phyloP scores from a whole-genome alignment of 2,888 invertebrate species.

The Argyresthia goedartella region DNA sequence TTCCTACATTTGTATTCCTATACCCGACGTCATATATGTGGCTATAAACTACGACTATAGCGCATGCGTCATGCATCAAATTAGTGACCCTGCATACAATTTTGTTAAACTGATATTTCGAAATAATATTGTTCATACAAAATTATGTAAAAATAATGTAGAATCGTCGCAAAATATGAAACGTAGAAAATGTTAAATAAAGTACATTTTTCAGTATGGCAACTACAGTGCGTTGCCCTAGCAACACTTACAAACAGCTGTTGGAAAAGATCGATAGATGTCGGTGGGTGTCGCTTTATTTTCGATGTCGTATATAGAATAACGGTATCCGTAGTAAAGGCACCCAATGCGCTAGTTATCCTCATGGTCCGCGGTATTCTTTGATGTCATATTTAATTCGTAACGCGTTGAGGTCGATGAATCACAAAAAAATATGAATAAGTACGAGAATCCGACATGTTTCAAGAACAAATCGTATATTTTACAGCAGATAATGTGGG shows the following conservation, averaged over 20 bases:
- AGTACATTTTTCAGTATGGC: neutral
- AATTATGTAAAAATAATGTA: neutral
- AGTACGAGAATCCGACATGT: no score
- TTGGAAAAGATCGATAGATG: slow-evolving; percentile 63
- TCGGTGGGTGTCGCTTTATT: slow-evolving; percentile 67
- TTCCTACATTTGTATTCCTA: slow-evolving; percentile 6
- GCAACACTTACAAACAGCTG: slow-evolving; percentile 55
- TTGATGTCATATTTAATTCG: slow-evolving; percentile 34
- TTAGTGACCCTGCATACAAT: neutral
- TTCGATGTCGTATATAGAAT: slow-evolving; percentile 39
- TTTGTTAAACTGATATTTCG: neutral
- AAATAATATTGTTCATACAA: neutral
- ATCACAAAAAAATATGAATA: slow-evolving; percentile 20
- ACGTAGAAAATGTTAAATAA: neutral
- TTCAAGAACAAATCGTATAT: no score
- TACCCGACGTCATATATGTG: neutral
- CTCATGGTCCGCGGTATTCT: slow-evolving; percentile 44
- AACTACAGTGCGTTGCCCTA: slow-evolving; percentile 15
- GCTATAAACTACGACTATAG: neutral
- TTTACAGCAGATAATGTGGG: no score
- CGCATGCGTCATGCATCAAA: neutral
- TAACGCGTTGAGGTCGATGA: slow-evolving; percentile 37
- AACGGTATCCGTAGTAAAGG: slow-evolving; percentile 64
- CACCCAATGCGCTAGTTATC: slow-evolving; percentile 40
- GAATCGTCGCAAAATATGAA: neutral